Evolutionary conservation across 35 echinoderm and acorn worm species (phyloP).

Genomic region (Apostichopus californicus): DNA sequence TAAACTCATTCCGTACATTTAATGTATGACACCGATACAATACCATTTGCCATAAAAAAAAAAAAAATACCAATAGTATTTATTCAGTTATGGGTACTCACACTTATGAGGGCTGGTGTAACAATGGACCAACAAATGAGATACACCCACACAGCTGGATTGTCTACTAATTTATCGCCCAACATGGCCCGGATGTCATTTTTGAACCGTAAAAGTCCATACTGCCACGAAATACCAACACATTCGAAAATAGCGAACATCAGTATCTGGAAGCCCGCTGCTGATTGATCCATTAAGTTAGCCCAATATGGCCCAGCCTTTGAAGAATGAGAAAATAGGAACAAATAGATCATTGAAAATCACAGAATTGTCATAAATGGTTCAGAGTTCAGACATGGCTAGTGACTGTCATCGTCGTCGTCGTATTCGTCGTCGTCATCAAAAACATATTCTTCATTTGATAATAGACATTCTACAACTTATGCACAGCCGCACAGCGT

Average conservation of each 20-base stretch:
- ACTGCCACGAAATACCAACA: slow-evolving; percentile 73
- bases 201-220: slow-evolving; percentile 77
- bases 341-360: too few species aligned
- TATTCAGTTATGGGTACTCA: slow-evolving; percentile 40
- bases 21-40: too few species aligned
- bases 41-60: too few species aligned
- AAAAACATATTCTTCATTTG: too few species aligned
- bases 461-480: too few species aligned
- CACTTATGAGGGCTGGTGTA: slow-evolving; percentile 70
- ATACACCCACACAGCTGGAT: slow-evolving; percentile 66
- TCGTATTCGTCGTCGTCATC: too few species aligned
- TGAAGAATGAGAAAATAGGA: background rate
- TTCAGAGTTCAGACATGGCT: too few species aligned
- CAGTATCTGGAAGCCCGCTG: slow-evolving; percentile 76
- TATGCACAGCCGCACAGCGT: too few species aligned
- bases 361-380: too few species aligned
- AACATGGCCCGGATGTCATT: slow-evolving; percentile 93
- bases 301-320: slow-evolving; percentile 95
- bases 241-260: slow-evolving; percentile 70
- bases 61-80: too few species aligned
- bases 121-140: slow-evolving; percentile 72
- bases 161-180: slow-evolving; percentile 65
- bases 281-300: slow-evolving; percentile 77
- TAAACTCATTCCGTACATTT: too few species aligned
- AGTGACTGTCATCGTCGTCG: too few species aligned